A percentile compares a stretch with the other conserved stretches of the same genome.
Evolutionary conservation across 2,113 vertebrate species (phyloP).

Genomic region (Istiophorus platypterus): DNA sequence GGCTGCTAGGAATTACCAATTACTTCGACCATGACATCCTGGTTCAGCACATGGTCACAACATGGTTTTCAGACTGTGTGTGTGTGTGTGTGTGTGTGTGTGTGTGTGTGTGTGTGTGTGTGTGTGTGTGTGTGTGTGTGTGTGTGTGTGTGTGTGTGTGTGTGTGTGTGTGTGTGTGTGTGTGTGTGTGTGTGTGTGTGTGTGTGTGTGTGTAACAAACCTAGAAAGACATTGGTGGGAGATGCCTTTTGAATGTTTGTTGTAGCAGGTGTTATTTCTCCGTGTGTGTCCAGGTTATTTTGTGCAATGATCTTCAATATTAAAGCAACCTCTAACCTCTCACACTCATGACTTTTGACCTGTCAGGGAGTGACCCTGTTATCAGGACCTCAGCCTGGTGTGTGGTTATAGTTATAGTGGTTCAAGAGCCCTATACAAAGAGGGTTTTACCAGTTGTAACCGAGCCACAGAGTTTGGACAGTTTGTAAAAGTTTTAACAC

Average conservation of each 20-base stretch:
- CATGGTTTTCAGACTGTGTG: conserved; percentile 28
- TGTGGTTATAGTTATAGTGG: conserved; percentile 37
- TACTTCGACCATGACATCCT: conserved; percentile 54
- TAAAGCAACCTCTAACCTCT: conserved; percentile 50
- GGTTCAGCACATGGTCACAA: conserved; percentile 65
- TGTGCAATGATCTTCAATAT: conserved; percentile 43
- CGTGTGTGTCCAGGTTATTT: conserved; percentile 36
- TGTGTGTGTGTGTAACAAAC: background rate
- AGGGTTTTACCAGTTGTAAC: background rate
- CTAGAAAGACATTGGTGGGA: conserved; percentile 6
- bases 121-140: background rate
- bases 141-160: background rate
- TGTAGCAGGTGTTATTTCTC: conserved; percentile 29
- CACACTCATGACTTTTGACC: conserved; percentile 59
- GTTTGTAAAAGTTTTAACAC: background rate
- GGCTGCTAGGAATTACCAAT: conserved; percentile 55
- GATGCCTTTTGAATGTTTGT: conserved; percentile 20
- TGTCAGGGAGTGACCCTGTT: conserved; percentile 20
- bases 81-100: background rate
- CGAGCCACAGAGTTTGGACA: background rate
- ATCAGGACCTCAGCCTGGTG: conserved; percentile 36
- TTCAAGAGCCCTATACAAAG: background rate
- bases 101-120: background rate
- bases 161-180: background rate
- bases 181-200: background rate